Evolutionary conservation across 1,140 invertebrate species (phyloP), one percentile per base, ranked within the genome.

Genomic region (Druon quercuslanigerum): DNA sequence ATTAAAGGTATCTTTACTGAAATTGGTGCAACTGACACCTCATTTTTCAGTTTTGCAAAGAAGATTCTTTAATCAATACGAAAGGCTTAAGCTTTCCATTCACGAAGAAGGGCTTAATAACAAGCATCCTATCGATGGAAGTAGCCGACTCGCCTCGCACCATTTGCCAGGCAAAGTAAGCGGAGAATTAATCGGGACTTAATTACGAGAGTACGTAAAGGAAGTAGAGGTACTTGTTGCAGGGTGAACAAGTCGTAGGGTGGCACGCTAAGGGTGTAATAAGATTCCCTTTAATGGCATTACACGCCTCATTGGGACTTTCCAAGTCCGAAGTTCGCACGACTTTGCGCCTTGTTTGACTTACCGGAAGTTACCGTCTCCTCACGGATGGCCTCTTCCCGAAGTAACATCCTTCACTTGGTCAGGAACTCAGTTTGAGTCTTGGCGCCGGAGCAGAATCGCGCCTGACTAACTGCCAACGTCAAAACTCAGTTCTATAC

Each of bases 241-340:
- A 86, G 88, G 77, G 79, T 66, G 80, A 75, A 76, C 74, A 80
- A 85, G 83, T 84, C 79, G 78, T 76, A 81, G 76, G 81, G 80
- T 83, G 87, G 83, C 82, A 85, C 83, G 86, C 84, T 87, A 89
- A 87, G 85, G 85, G 78, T 84, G 87, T 91, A 90, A 91, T 89
- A 89, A 91, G 88, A 90, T 92, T 90, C 85, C 85, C 89, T 90
- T 89, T 90, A 91, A 91, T 91, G 87, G 89, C 88, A 87, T 90
- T 92, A 91, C 87, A 92, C 89, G 91, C 89, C 91, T 92, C 90
- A 91, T 91, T 92, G 90, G 88, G 84, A 89, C 88, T 90, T 91
- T 88, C 83, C 84, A 90, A 91, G 90, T 89, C 83, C 85, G 81
- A 87, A 88, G 85, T 90, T 90, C 79, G 78, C 76, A 82, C 84